Base-by-base conservation (phyloP, 37 sponge, comb jelly and placozoan species). In the Halisarca cf. caerulea region DNA sequence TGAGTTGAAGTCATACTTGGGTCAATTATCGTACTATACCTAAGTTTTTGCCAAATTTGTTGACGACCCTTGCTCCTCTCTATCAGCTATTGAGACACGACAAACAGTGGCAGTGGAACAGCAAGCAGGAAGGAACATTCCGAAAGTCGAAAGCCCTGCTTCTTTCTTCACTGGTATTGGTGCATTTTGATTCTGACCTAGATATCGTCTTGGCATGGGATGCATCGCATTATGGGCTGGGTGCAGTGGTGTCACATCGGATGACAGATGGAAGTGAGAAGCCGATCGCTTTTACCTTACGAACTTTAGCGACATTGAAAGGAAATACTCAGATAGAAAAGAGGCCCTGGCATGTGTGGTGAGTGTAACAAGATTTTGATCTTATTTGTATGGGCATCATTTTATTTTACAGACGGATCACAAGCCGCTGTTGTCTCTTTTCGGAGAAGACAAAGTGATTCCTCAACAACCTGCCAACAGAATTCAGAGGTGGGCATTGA, bases 351-450 rank as follows among this genome's bases (percentile, higher is more conserved):
- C 78, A 24, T 59, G 54, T 58, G 34, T 84, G 28, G 21, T 74
- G 4, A 38, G 38, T 1, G 35, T 84, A 17, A 84, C 17, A 3
- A 8, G 55, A 4, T 74, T 84, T 36, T 60, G 34, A 30, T 32
- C 30, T 3, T 84, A 40, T 68, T 30, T 84, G 58, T 84, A 39
- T 53, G 62, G 85, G 30, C 58, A 23, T 38, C 37, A 20, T 3
- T 84, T 84, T 32, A 54, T 32, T 5, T 40, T 84, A 17, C 36
- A 41, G 60, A 73, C 78, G 4, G 74, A 74, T 23, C 85, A 84
- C 38, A 84, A 84, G 61, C 85, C 85, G 33, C 60, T 74, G 27
- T 44, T 74, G 72, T 5, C 51, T 34, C 24, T 82, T 14, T 34
- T 82, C 0, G 15, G 38, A 17, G 64, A 42, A 40, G 18, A 59